Evolutionary conservation across 2,797 vertebrate genomes (phyloP), one percentile per base, ranked within the genome.

Genomic region (Oophaga sylvatica): DNA sequence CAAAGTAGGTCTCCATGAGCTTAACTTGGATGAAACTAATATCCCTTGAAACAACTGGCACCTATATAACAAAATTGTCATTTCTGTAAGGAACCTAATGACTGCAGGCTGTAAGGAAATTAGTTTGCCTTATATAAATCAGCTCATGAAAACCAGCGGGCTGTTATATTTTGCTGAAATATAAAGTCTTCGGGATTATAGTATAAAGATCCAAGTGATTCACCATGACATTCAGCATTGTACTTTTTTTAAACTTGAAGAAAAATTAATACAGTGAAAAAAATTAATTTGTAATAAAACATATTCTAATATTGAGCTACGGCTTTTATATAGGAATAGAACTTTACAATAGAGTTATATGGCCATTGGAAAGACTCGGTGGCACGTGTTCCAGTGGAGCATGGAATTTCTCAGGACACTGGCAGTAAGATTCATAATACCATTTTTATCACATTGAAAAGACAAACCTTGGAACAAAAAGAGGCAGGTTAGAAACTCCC

Each of bases 1-100:
- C 45, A 41, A 68, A 90, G 89, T 87, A 45, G 0, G 5, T 10
- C 35, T 22, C 22, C 82, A 0, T 9, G 56, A 90, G 3, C 41
- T 90, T 80, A 76, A 41, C 26, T 79, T 83, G 11, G 10, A 84
- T 84, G 57, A 91, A 90, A 85, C 82, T 90, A 90, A 89, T 73
- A 89, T n/a, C 5, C 0, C 56, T 76, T 83, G 16, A 48, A 15
- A 87, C 7, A 70, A 85, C 20, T 63, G 87, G 26, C 85, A 86
- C 15, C 0, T 68, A 85, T 65, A 70, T 0, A 83, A 63, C 59
- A 22, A 84, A 19, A 0, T 0, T 45, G 80, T 41, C 78, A 90
- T 79, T 71, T 29, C 87, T 80, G 83, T 87, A 19, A 88, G 83
- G 56, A 85, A 89, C 65, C 53, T 81, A 63, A 87, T 67, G 68